A percentile compares a stretch with the other conserved stretches of the same genome.
Evolutionary conservation across 1,140 invertebrate genomes (phyloP).

Genomic region (Caligus rogercresseyi): DNA sequence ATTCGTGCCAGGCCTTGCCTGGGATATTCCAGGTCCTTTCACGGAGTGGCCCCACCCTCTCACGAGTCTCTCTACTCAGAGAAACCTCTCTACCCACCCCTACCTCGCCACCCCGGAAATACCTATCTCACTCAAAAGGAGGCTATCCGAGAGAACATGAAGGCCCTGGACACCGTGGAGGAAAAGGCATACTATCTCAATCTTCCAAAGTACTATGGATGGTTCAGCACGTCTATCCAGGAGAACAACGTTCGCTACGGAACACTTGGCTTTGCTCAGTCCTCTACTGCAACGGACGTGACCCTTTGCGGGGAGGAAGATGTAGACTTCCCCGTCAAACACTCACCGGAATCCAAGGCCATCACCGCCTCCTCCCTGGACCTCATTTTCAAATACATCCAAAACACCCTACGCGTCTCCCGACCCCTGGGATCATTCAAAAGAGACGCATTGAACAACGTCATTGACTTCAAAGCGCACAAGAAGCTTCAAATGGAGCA

Average conservation of each 20-base stretch:
- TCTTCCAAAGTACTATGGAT: neutral
- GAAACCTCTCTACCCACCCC: neutral
- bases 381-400: neutral
- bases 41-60: neutral
- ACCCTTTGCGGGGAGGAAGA: too few species aligned
- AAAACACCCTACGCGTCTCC: neutral
- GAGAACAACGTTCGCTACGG: neutral
- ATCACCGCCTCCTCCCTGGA: neutral
- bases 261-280: neutral
- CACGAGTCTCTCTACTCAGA: neutral
- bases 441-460: neutral
- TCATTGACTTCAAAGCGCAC: neutral
- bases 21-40: too few species aligned
- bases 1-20: too few species aligned
- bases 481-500: neutral
- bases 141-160: neutral
- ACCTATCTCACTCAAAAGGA: neutral
- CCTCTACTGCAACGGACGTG: neutral
- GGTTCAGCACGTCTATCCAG: neutral
- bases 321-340: neutral
- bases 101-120: neutral
- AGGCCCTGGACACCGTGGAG: neutral
- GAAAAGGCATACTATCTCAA: neutral
- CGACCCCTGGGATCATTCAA: neutral
- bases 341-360: neutral